Conservation (phyloP, 2,113 vertebrate species). For the Tenrec ecaudatus region DNA sequence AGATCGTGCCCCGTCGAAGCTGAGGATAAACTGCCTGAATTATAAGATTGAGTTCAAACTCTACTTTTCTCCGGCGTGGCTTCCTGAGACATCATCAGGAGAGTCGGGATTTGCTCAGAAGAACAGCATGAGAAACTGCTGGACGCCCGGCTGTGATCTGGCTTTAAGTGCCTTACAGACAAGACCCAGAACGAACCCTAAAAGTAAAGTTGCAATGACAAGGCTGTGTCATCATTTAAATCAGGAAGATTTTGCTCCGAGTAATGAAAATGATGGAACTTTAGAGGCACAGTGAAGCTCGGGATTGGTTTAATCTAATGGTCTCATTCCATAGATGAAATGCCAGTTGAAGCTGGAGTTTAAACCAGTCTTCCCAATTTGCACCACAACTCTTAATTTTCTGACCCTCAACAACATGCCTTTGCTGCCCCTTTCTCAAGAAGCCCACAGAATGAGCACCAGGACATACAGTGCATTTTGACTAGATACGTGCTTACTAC, state of each 20-base stretch:
- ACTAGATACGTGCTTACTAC: neutral
- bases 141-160: neutral
- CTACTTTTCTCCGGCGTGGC: slow-evolving; percentile 13
- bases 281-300: neutral
- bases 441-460: neutral
- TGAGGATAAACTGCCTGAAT: neutral
- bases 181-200: slow-evolving; percentile 17
- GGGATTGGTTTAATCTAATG: neutral
- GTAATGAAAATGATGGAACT: neutral
- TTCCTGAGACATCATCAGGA: slow-evolving; percentile 49
- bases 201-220: slow-evolving; percentile 10
- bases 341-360: neutral
- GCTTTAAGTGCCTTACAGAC: neutral
- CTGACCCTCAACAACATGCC: neutral
- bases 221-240: slow-evolving; percentile 5
- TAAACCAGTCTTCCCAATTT: neutral
- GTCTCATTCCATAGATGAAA: slow-evolving; percentile 13
- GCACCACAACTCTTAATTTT: neutral
- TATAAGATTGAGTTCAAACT: slow-evolving; percentile 42
- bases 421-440: neutral
- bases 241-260: neutral
- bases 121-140: neutral
- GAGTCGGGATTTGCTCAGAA: slow-evolving; percentile 25
- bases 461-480: neutral
- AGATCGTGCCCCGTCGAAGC: neutral